phyloP scores from a whole-genome alignment of 2,888 invertebrate genomes.

The Abrostola tripartita region DNA sequence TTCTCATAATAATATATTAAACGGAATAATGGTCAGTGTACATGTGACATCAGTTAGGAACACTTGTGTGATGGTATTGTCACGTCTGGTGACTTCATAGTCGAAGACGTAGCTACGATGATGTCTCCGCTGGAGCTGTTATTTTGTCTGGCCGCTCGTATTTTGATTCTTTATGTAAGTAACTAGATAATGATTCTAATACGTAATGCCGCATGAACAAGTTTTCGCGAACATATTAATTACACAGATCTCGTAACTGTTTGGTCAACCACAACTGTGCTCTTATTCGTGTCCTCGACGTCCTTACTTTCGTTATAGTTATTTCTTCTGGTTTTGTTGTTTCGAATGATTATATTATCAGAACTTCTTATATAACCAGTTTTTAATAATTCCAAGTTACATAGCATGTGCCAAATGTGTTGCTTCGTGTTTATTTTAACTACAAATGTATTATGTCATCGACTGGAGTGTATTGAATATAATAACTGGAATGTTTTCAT shows the following conservation, averaged over 20 bases:
- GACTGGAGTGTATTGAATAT: constrained; percentile 40
- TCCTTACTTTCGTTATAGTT: constrained; percentile 12
- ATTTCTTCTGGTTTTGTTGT: constrained; percentile 7
- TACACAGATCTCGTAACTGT: constrained; percentile 47
- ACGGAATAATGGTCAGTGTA: constrained; percentile 55
- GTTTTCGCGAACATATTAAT: constrained; percentile 40
- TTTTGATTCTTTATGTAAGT: constrained; percentile 64
- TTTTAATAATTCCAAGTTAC: constrained; percentile 12
- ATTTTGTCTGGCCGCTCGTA: constrained; percentile 55
- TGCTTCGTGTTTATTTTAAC: constrained; percentile 35
- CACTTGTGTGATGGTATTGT: constrained; percentile 69
- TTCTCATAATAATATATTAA: constrained; percentile 20
- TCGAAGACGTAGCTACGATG: constrained; percentile 32
- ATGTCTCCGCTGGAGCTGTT: constrained; percentile 57
- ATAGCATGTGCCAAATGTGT: constrained; percentile 25
- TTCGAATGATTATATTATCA: constrained; percentile 1
- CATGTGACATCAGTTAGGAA: constrained; percentile 64
- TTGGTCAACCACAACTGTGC: constrained; percentile 41
- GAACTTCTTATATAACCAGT: constrained; percentile 5
- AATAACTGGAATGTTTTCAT: constrained; percentile 54
- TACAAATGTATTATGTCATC: constrained; percentile 41
- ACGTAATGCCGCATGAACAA: constrained; percentile 25
- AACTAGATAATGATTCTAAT: constrained; percentile 36
- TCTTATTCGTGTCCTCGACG: constrained; percentile 35
- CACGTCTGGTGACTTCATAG: constrained; percentile 67